phyloP scores from a whole-genome alignment of 2,113 vertebrate species.

The Paradoxurus hermaphroditus region DNA sequence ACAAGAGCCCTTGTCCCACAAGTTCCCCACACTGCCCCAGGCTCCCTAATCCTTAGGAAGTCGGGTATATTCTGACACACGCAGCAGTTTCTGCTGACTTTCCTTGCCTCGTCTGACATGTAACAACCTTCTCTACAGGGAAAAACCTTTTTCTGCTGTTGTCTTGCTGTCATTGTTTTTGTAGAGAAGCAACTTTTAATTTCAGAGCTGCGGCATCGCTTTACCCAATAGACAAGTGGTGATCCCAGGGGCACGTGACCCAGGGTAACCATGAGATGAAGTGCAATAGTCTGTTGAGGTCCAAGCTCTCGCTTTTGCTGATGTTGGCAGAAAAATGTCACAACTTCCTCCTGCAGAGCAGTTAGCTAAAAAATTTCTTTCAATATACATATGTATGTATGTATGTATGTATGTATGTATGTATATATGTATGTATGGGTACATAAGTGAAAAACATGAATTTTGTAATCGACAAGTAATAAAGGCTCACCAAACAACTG shows the following conservation, averaged over 20 bases:
- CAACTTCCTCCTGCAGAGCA: neutral
- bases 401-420: neutral
- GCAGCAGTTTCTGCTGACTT: neutral
- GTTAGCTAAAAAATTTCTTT: neutral
- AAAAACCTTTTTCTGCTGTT: neutral
- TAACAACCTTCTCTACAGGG: neutral
- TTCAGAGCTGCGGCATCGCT: neutral
- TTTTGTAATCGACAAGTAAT: neutral
- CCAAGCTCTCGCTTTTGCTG: neutral
- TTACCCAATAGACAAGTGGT: neutral
- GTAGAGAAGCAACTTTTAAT: neutral
- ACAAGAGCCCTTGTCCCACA: too few species aligned
- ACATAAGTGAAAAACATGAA: neutral
- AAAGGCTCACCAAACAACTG: neutral
- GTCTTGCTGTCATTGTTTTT: neutral
- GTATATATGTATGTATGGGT: neutral
- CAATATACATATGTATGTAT: neutral
- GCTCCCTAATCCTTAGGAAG: neutral
- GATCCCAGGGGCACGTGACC: rapidly evolving
- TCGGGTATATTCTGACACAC: neutral
- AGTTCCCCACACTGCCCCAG: neutral
- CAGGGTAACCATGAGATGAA: neutral
- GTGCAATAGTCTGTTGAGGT: neutral
- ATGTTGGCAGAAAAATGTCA: neutral
- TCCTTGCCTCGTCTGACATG: neutral